Evolutionary conservation across 2,113 vertebrate species (phyloP), one percentile per base, ranked within the genome.

Genomic region (Mus spicilegus): DNA sequence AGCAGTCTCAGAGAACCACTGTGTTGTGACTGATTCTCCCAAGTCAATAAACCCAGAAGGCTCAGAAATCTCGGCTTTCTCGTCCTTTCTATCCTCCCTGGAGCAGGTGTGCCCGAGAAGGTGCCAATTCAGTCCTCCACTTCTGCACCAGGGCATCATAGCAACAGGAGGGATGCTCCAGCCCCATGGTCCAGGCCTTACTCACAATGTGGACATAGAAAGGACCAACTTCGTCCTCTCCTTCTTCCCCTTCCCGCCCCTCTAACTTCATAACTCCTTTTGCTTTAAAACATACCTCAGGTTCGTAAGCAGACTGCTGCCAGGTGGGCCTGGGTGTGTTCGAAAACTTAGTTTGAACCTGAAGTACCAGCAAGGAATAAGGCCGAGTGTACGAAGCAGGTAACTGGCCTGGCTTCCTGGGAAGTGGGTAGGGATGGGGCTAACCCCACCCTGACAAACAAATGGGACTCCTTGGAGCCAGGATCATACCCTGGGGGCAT

Each of bases 251-350:
- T n/a, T 5, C 8, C 19, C 28, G 33, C 3, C 16, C 42, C 14
- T 49, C 42, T 46, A 36, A 81, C 89, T 86, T 77, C 39, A 4
- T 96, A 96, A 97, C 86, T 28, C 87, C 28, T 97, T 96, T 93
- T 82, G 75, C 96, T 97, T 95, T 93, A 87, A 97, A 89, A 97
- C 95, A 6, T 82, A 78, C 20, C 95, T 89, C 97, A 98, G 98
- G 96, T 97, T 97, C 82, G 85, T 96, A 89, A 97, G 69, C 95
- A 97, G 98, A 96, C 78, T 89, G 95, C 94, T 2, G 20, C 92
- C 96, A 63, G 91, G 81, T 80, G 96, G 96, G 90, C 96, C 95
- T 78, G 56, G 72, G 81, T 90, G 96, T 77, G 63, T 93, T 89
- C 75, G 72, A 70, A 97, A 97, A 92, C 95, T 97, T 93, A 95